A percentile compares a stretch with the other conserved stretches of the same genome.
These are phyloP conservation scores for Loris lydekkerianus DNA, from an alignment of 2,797 vertebrate species.

Conservation along the genomic window DNA sequence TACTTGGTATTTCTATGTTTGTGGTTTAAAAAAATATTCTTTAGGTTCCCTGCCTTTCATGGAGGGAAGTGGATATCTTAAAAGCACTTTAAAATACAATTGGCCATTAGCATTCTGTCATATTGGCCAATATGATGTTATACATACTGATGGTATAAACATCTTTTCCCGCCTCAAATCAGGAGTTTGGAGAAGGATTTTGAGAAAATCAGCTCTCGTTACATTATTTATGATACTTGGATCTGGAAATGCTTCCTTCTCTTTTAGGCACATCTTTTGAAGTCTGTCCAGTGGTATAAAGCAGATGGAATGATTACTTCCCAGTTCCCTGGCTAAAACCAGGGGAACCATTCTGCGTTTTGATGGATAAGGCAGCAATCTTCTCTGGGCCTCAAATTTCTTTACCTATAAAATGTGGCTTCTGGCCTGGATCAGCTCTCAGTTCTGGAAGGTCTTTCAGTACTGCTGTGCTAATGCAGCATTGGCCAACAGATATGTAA, in stretches of 20 bases:
- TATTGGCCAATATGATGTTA: background rate
- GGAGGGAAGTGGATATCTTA: background rate
- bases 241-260: background rate
- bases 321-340: background rate
- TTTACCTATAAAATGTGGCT: background rate
- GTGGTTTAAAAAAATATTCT: background rate
- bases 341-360: background rate
- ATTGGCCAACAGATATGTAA: background rate
- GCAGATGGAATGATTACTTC: background rate
- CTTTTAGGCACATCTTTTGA: background rate
- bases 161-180: background rate
- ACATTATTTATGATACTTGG: constrained; percentile 37
- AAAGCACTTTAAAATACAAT: constrained; percentile 52
- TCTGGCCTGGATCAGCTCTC: background rate
- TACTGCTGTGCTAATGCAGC: background rate
- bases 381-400: constrained; percentile 28
- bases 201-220: background rate
- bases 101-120: constrained; percentile 9
- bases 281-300: background rate
- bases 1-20: background rate
- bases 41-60: background rate
- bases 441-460: background rate
- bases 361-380: background rate
- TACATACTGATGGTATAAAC: constrained; percentile 37
- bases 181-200: background rate